phyloP scores from a whole-genome alignment of 2,888 invertebrate genomes.

The Lithophane semibrunnea region DNA sequence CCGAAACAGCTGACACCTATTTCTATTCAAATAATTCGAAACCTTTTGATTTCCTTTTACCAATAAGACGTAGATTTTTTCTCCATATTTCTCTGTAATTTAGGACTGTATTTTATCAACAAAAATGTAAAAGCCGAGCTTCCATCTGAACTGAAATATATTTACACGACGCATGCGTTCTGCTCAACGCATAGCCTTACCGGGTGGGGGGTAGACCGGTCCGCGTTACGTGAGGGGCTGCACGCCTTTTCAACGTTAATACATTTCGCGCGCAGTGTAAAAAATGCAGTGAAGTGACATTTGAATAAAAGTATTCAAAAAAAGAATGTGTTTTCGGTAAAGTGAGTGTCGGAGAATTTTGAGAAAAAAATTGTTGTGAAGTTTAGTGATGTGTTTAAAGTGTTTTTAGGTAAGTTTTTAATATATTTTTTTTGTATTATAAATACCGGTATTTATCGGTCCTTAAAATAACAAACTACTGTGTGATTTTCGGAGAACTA shows the following conservation, averaged over 20 bases:
- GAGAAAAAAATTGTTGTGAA: constrained; percentile 43
- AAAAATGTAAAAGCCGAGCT: constrained; percentile 19
- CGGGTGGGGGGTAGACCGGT: constrained; percentile 66
- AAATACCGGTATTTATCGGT: not conserved
- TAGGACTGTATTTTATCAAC: constrained; percentile 21
- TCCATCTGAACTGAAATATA: constrained; percentile 43
- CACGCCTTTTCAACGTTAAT: constrained; percentile 60
- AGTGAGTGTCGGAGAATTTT: constrained; percentile 56
- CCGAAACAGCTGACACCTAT: not conserved
- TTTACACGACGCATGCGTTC: constrained; percentile 64
- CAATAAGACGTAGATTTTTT: not conserved
- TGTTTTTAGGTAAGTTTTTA: constrained; percentile 63
- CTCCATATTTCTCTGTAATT: not conserved
- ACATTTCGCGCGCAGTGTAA: constrained; percentile 61
- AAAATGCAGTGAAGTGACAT: constrained; percentile 70
- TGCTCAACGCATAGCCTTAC: constrained; percentile 33
- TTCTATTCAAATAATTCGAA: not conserved
- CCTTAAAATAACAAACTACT: not conserved
- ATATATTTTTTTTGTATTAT: not conserved
- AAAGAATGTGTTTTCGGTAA: constrained; percentile 53
- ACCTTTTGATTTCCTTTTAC: not conserved
- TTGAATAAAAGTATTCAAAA: constrained; percentile 42
- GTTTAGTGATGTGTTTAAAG: constrained; percentile 65
- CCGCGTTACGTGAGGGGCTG: constrained; percentile 54
- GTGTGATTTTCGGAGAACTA: not conserved